These are phyloP conservation scores for Brachionus calyciflorus DNA, from an alignment of 1,140 invertebrate species.

Conservation along the genomic window DNA sequence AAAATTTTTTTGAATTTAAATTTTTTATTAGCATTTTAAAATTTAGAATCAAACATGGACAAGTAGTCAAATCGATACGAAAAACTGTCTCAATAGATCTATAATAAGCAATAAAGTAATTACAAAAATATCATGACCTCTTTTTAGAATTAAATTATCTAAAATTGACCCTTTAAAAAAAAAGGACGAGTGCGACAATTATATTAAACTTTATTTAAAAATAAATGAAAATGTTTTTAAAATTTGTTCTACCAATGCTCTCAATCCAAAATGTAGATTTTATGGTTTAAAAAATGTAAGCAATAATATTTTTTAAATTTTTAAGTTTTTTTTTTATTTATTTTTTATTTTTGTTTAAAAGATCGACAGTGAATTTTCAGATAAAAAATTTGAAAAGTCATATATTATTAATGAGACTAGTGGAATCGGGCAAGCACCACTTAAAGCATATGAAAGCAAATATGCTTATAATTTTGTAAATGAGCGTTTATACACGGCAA, in stretches of 20 bases:
- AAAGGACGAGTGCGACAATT: conserved; percentile 32
- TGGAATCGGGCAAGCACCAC: conserved; percentile 24
- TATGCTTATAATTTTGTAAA: conserved; percentile 18
- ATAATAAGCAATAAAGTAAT: conserved; percentile 34
- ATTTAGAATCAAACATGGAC: conserved; percentile 21
- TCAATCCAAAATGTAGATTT: conserved; percentile 35
- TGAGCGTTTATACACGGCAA: conserved; percentile 11
- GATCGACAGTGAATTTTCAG: not conserved
- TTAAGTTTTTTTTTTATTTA: not conserved
- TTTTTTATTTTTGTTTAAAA: not conserved
- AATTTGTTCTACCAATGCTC: conserved; percentile 25
- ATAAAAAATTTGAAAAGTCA: not conserved
- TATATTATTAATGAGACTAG: conserved; percentile 19
- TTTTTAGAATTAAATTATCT: not conserved
- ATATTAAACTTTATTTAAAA: conserved; percentile 22
- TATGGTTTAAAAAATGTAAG: conserved; percentile 13
- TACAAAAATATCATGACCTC: not conserved
- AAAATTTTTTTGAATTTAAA: not conserved
- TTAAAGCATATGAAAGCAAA: conserved; percentile 31
- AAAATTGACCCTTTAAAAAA: not conserved
- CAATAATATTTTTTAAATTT: not conserved
- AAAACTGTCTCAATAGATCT: conserved; percentile 13
- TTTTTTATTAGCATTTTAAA: not conserved
- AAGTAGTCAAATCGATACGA: conserved; percentile 6
- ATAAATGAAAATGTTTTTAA: conserved; percentile 15